These are phyloP conservation scores for Manacus vitellinus DNA, from an alignment of 2,113 vertebrate genomes.

Conservation along the genomic window DNA sequence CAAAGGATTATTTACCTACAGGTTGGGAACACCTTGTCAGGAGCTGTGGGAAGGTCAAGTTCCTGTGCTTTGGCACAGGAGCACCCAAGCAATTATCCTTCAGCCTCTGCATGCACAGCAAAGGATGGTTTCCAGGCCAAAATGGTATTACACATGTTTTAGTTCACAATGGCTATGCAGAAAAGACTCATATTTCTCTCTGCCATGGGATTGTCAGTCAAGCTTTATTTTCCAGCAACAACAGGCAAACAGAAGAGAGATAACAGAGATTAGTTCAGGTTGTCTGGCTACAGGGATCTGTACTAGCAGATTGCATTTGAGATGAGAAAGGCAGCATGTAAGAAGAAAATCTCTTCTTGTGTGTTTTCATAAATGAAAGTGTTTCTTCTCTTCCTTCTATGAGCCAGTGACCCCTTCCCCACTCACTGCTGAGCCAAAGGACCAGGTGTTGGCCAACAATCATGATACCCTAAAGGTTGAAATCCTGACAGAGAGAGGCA, in stretches of 20 bases:
- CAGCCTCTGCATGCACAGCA: not conserved
- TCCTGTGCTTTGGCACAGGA: not conserved
- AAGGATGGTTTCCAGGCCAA: not conserved
- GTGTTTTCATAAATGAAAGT: not conserved
- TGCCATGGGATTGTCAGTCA: not conserved
- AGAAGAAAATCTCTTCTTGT: not conserved
- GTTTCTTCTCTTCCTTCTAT: not conserved
- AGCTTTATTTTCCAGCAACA: constrained; percentile 22
- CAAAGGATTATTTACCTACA: not conserved
- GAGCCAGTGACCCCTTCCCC: not conserved
- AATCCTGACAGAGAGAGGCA: not conserved
- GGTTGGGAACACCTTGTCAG: not conserved
- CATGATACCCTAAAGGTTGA: not conserved
- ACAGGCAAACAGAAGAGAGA: not conserved
- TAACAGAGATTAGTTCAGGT: constrained; percentile 12
- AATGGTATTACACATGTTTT: not conserved
- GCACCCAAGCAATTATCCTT: not conserved
- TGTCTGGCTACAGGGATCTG: constrained; percentile 19
- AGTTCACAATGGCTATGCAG: not conserved
- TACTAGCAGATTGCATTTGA: not conserved
- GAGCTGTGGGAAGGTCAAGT: not conserved
- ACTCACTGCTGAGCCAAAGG: not conserved
- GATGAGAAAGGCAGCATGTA: not conserved
- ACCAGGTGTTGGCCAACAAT: not conserved
- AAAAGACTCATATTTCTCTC: not conserved